These are phyloP conservation scores for Oasisia sp. DNA, from an alignment of 2,888 invertebrate species.

Conservation along the genomic window DNA sequence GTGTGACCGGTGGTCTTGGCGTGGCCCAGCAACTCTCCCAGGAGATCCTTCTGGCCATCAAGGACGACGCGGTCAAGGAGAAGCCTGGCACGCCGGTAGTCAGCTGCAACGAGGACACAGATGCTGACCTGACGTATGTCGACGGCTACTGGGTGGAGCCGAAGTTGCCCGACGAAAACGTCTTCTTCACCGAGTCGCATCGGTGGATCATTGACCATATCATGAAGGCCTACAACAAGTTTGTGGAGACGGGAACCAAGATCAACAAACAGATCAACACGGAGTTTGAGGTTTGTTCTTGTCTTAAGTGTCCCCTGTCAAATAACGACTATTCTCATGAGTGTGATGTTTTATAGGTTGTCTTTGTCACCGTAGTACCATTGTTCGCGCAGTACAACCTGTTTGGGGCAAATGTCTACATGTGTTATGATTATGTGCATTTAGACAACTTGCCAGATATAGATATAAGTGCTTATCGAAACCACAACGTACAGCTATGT, in stretches of 20 bases:
- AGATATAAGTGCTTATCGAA: too few relatives aligned
- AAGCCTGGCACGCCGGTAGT: neutral
- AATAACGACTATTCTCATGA: too few relatives aligned
- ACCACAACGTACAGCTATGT: too few relatives aligned
- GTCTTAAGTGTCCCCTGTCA: neutral
- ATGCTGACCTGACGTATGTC: neutral
- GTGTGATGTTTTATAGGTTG: too few relatives aligned
- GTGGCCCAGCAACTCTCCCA: neutral
- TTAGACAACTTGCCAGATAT: too few relatives aligned
- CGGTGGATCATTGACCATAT: constrained; percentile 33
- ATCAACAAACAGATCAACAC: constrained; percentile 27
- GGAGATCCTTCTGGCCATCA: neutral
- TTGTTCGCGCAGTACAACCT: too few relatives aligned
- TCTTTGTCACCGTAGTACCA: too few relatives aligned
- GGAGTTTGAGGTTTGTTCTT: constrained; percentile 28
- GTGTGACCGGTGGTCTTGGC: neutral
- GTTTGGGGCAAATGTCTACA: too few relatives aligned
- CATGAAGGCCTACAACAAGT: constrained; percentile 31
- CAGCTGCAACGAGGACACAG: neutral
- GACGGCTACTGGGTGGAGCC: constrained; percentile 30
- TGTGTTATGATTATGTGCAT: too few relatives aligned
- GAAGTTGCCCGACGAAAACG: constrained; percentile 29
- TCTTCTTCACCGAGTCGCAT: constrained; percentile 30
- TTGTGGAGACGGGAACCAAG: constrained; percentile 24
- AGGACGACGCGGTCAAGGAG: neutral